Evolutionary conservation across 2,113 vertebrate species (phyloP).

Genomic region (Thryonomys swinderianus): DNA sequence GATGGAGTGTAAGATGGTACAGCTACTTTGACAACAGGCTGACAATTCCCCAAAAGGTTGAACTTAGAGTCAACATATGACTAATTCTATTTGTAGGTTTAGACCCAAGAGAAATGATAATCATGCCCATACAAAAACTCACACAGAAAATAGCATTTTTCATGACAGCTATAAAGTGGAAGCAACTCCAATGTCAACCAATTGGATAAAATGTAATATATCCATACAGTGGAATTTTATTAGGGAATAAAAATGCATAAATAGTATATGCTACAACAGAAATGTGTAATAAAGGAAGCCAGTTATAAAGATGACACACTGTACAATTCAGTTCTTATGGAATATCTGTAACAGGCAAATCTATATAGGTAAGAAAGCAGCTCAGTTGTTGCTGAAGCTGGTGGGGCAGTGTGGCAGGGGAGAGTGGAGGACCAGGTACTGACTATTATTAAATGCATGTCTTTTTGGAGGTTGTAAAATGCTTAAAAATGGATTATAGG

Average conservation of each 20-base stretch:
- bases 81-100: not conserved
- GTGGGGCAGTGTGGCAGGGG: no score
- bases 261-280: not conserved
- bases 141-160: not conserved
- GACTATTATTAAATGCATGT: not conserved
- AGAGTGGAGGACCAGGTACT: no score
- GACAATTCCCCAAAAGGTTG: not conserved
- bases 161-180: not conserved
- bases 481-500: not conserved
- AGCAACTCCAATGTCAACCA: not conserved
- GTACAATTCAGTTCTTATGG: not conserved
- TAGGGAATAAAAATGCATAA: slow-evolving; percentile 1
- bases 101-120: not conserved
- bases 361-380: not conserved
- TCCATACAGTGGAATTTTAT: not conserved
- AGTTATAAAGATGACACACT: not conserved
- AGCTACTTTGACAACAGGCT: not conserved
- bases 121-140: not conserved
- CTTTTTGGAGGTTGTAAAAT: not conserved
- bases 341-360: not conserved
- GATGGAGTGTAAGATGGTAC: not conserved
- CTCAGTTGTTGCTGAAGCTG: not conserved
- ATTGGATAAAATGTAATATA: not conserved
- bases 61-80: not conserved
- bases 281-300: not conserved